Conservation (phyloP, 2,797 vertebrate species). For the Pipistrellus pygmaeus region DNA sequence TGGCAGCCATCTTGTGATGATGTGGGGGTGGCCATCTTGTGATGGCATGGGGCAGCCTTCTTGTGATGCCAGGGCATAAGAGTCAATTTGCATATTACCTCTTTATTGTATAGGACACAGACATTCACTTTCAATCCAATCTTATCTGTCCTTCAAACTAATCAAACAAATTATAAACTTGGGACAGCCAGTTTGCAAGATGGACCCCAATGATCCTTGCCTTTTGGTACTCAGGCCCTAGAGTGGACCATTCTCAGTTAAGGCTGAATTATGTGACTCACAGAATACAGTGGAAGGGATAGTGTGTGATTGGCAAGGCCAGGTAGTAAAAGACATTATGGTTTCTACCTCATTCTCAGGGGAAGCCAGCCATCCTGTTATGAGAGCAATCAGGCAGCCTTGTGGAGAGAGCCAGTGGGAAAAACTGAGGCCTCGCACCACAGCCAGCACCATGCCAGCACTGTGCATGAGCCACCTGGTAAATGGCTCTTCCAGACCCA, state of each 20-base stretch:
- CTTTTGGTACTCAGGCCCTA: not conserved
- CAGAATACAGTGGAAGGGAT: not conserved
- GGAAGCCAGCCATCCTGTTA: not conserved
- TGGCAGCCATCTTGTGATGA: too few relatives aligned
- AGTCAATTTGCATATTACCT: too few relatives aligned
- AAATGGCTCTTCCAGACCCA: not conserved
- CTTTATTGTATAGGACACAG: not conserved
- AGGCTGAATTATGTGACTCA: not conserved
- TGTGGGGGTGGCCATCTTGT: too few relatives aligned
- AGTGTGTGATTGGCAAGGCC: not conserved
- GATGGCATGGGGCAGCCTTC: too few relatives aligned
- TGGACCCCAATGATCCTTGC: not conserved
- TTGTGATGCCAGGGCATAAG: too few relatives aligned
- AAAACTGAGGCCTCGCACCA: not conserved
- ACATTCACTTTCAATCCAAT: not conserved
- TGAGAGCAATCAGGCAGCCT: not conserved
- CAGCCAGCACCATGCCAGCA: not conserved
- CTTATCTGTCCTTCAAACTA: not conserved
- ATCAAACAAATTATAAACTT: not conserved
- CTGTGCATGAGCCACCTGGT: not conserved
- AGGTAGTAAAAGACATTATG: not conserved
- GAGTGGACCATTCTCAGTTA: not conserved
- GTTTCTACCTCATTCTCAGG: not conserved
- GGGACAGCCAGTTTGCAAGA: not conserved
- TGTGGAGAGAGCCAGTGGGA: too few relatives aligned